Conservation (phyloP, 2,888 invertebrate species). For the Parapristionchus giblindavisi region DNA sequence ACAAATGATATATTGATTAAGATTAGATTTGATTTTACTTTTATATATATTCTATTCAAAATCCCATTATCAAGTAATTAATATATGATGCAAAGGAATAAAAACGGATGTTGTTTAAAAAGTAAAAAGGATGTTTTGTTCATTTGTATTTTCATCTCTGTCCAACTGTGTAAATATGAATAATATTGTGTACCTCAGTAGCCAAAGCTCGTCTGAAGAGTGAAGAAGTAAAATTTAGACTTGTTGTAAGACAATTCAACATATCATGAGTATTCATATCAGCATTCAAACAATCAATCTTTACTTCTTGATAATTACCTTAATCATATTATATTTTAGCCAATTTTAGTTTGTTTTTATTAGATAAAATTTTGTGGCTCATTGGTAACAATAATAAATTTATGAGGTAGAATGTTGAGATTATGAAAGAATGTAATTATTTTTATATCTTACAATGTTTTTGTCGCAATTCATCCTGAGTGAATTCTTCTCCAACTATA, state of each 20-base stretch:
- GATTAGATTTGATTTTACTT: too few relatives aligned
- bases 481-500: constrained; percentile 58
- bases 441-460: constrained; percentile 54
- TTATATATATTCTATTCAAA: too few relatives aligned
- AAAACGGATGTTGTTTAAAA: too few relatives aligned
- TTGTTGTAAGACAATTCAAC: constrained; percentile 52
- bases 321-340: background rate
- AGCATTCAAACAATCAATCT: constrained; percentile 38
- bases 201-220: constrained; percentile 65
- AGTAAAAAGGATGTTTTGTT: too few relatives aligned
- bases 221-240: constrained; percentile 64
- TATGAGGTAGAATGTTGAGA: background rate
- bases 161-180: too few relatives aligned
- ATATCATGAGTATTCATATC: constrained; percentile 34
- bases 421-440: constrained; percentile 25
- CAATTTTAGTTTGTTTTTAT: background rate
- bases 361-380: too few relatives aligned
- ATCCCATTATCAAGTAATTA: too few relatives aligned
- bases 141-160: too few relatives aligned
- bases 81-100: too few relatives aligned
- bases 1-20: background rate
- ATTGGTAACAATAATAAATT: background rate
- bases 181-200: constrained; percentile 53
- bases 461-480: constrained; percentile 40
- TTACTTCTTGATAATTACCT: constrained; percentile 36